Evolutionary conservation across 2,888 invertebrate genomes (phyloP), one percentile per base, ranked within the genome.

Genomic region (Arrhopalites spinosus): DNA sequence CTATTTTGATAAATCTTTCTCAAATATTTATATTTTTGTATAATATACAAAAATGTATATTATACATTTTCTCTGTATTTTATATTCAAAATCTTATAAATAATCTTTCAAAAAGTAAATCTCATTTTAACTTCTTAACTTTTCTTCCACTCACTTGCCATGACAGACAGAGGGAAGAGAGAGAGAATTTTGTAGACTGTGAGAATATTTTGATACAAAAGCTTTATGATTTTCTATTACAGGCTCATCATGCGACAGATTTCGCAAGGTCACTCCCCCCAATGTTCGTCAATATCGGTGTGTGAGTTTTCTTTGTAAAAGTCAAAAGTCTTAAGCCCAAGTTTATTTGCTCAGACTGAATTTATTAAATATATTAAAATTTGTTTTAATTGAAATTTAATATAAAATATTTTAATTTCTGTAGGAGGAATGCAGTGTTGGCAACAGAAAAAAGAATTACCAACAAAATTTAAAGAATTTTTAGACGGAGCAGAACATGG

Each of bases 401-500:
- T 59, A 23, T 59, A 25, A 61, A 50, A 81, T 0, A 47, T 78
- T 27, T 77, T 81, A 70, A 61, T 81, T 17, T 63, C 72, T 17
- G 72, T 81, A 30, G 83, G 83, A 5, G 83, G 83, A 50, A 80
- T 83, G 78, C 76, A 77, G 0, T 77, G 79, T 15, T 79, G 79
- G 78, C 66, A 63, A 20, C 64, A 77, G 13, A 74, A 74, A 43
- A 77, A 80, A 66, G 63, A 76, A 17, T 59, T 81, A 13, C 80
- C 79, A 29, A 13, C 74, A 0, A 45, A 43, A n/a, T 75, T 75
- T 47, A 72, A 80, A 68, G 74, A 78, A 2, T 81, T 77, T 53
- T 74, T 82, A 76, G 82, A 82, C 30, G 67, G 66, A 8, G 76
- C 82, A 17, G 72, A 78, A 13, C 73, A 71, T 27, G 82, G 82